Evolutionary conservation across 2,113 vertebrate species (phyloP).

Genomic region (Xiphorhynchus elegans): DNA sequence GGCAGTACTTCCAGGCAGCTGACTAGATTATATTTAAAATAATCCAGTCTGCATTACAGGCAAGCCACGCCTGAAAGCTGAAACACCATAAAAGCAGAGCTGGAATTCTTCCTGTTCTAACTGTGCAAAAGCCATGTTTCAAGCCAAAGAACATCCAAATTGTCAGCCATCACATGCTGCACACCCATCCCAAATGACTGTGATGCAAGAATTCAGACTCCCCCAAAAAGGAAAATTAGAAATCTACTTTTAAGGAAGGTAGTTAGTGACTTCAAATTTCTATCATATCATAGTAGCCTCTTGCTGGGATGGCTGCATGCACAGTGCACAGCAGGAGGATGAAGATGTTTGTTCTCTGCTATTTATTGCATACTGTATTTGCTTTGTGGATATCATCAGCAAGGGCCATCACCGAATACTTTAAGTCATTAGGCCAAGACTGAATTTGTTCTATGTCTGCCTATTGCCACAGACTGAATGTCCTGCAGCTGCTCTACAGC

Average conservation of each 20-base stretch:
- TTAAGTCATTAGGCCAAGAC: neutral
- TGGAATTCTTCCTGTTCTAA: neutral
- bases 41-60: neutral
- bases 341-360: neutral
- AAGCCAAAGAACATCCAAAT: neutral
- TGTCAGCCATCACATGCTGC: neutral
- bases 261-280: neutral
- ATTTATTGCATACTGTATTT: neutral
- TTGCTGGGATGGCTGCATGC: fast-evolving
- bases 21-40: neutral
- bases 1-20: neutral
- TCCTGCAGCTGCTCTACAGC: neutral
- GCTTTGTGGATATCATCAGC: neutral
- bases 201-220: neutral
- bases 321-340: neutral
- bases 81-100: neutral
- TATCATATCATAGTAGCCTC: neutral
- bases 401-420: neutral
- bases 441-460: neutral
- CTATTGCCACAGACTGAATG: fast-evolving
- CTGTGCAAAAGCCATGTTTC: neutral
- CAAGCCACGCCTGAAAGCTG: neutral
- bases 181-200: neutral
- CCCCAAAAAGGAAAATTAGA: no score
- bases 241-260: neutral